phyloP scores from a whole-genome alignment of 2,797 vertebrate species.

The Halcyon smyrnensis region DNA sequence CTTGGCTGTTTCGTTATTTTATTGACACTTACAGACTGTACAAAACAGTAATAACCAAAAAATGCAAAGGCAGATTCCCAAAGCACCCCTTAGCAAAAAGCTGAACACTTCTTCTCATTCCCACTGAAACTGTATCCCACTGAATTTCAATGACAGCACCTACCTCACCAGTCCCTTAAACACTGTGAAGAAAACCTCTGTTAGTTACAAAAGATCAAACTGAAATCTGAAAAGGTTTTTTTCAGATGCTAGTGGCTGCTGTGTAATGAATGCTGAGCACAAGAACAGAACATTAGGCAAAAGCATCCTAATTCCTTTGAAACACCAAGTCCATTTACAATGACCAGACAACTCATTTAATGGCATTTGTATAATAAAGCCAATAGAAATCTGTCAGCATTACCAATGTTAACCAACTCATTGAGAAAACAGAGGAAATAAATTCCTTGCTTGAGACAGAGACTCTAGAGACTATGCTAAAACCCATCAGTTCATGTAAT shows the following conservation, averaged over 20 bases:
- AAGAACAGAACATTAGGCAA: not conserved
- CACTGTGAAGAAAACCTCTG: not conserved
- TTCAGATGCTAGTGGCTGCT: not conserved
- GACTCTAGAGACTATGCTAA: not conserved
- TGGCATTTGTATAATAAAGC: not conserved
- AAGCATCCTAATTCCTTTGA: not conserved
- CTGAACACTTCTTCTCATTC: not conserved
- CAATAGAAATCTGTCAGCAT: not conserved
- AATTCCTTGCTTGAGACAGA: not conserved
- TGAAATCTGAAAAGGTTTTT: not conserved
- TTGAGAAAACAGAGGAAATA: not conserved
- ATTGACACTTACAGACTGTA: not conserved
- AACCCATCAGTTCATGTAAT: not conserved
- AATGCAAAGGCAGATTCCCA: not conserved
- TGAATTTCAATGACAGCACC: not conserved
- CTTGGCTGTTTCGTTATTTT: not conserved
- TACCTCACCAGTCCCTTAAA: not conserved
- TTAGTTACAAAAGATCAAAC: not conserved
- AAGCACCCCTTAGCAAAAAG: not conserved
- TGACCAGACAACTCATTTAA: not conserved
- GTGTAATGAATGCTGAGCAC: not conserved
- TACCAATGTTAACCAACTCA: not conserved
- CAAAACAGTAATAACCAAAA: not conserved
- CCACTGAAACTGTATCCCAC: not conserved
- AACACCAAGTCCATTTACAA: not conserved